Evolutionary conservation across 1,140 invertebrate species (phyloP).

Genomic region (Hylaeus anthracinus): DNA sequence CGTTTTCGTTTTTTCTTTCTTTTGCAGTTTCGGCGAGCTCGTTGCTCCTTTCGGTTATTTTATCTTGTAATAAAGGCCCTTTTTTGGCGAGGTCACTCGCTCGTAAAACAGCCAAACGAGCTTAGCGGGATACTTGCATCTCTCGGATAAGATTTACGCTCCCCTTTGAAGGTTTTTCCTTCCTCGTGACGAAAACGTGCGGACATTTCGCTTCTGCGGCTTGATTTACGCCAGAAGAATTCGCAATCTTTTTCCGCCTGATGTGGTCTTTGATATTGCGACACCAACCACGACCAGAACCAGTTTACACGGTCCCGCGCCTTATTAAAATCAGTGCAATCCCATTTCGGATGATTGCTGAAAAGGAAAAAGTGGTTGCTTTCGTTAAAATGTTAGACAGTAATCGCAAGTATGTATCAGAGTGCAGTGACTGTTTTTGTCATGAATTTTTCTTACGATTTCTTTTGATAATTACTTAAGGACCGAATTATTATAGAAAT

Average conservation of each 20-base stretch:
- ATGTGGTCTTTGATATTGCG: not conserved
- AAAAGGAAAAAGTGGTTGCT: too few relatives aligned
- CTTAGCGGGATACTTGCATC: conserved; percentile 28
- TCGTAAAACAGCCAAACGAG: conserved; percentile 22
- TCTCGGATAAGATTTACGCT: conserved; percentile 29
- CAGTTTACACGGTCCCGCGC: too few relatives aligned
- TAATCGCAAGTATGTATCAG: too few relatives aligned
- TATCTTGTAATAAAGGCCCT: not conserved
- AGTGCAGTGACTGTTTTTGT: too few relatives aligned
- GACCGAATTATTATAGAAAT: too few relatives aligned
- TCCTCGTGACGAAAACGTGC: not conserved
- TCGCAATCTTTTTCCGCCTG: not conserved
- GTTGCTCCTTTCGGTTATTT: not conserved
- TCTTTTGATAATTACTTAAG: too few relatives aligned
- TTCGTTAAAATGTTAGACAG: too few relatives aligned
- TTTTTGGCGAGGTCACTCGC: conserved; percentile 5
- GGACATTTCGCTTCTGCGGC: not conserved
- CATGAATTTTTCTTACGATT: too few relatives aligned
- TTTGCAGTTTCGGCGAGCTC: too few relatives aligned
- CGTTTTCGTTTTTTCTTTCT: too few relatives aligned
- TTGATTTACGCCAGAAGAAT: conserved; percentile 21
- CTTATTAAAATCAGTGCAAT: too few relatives aligned
- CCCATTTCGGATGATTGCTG: too few relatives aligned
- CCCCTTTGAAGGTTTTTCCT: conserved; percentile 31
- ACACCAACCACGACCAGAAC: not conserved